A percentile compares a stretch with the other conserved stretches of the same genome.
These are phyloP conservation scores for Nipponia nippon DNA, from an alignment of 2,113 vertebrate species.

Conservation along the genomic window DNA sequence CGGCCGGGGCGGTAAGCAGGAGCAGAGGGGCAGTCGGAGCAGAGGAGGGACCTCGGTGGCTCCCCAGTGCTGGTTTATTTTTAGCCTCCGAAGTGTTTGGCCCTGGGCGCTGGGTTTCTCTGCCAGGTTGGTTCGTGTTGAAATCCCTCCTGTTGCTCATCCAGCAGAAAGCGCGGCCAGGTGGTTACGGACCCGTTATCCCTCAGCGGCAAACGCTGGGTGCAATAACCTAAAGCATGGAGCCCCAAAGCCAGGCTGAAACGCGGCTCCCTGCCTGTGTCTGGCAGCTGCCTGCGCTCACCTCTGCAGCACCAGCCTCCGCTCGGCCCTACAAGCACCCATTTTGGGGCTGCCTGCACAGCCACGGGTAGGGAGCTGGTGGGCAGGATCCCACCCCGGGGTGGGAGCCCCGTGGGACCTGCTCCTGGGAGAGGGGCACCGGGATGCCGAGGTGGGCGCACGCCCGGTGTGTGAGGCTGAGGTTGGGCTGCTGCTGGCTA, in stretches of 20 bases:
- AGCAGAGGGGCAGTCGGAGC: not conserved
- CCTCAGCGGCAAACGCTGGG: fast-evolving
- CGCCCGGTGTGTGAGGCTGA: fast-evolving
- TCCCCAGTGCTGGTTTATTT: not conserved
- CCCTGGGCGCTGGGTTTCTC: not conserved
- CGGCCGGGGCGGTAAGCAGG: not conserved
- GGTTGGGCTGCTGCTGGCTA: not conserved
- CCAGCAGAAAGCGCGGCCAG: fast-evolving
- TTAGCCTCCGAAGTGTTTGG: not conserved
- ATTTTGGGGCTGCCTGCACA: not conserved
- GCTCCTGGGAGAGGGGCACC: not conserved
- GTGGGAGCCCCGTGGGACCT: not conserved
- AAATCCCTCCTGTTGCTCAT: slow-evolving; percentile 17
- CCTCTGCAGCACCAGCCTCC: not conserved
- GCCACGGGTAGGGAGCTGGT: not conserved
- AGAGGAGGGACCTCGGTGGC: not conserved
- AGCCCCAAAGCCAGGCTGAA: not conserved
- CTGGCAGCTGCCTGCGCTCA: not conserved
- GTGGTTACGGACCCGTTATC: fast-evolving
- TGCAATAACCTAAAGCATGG: not conserved
- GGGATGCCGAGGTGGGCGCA: fast-evolving
- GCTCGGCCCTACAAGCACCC: fast-evolving
- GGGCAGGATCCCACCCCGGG: not conserved
- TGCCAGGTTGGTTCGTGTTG: not conserved
- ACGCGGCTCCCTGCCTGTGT: not conserved